Conservation (phyloP, 2,888 invertebrate genomes). For the Labia minor region DNA sequence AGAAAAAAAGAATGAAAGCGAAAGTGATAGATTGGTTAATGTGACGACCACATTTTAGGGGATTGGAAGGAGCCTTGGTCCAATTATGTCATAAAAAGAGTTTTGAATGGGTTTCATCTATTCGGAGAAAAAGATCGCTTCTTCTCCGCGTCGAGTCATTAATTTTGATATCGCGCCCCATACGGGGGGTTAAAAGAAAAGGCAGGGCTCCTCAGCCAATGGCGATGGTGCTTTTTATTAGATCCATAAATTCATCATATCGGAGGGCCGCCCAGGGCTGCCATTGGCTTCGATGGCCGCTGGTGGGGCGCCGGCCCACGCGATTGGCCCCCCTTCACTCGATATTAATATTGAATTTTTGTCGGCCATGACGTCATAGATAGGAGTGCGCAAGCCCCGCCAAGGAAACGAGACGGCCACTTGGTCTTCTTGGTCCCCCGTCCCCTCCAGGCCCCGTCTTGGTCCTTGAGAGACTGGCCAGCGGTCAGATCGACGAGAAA, state of each 20-base stretch:
- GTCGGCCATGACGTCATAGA: conserved; percentile 29
- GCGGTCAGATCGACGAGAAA: background rate
- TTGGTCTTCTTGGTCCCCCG: background rate
- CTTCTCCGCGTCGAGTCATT: background rate
- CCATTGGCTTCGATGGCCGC: conserved; percentile 33
- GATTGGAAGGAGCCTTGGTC: no score
- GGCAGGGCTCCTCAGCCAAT: conserved; percentile 45
- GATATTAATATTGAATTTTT: conserved; percentile 76
- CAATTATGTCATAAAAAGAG: no score
- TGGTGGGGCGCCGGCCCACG: conserved; percentile 33
- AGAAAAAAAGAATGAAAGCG: no score
- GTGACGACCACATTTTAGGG: no score
- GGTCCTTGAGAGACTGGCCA: background rate
- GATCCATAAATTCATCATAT: conserved; percentile 76
- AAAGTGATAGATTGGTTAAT: no score
- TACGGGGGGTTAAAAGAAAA: conserved; percentile 13
- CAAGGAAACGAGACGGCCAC: conserved; percentile 23
- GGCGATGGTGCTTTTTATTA: conserved; percentile 58
- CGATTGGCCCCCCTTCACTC: conserved; percentile 47
- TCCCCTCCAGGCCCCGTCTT: background rate
- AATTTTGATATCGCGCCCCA: conserved; percentile 13
- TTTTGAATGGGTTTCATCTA: no score
- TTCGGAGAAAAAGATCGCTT: no score
- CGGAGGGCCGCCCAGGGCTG: conserved; percentile 40
- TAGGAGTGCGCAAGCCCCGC: conserved; percentile 30